A percentile compares a stretch with the other conserved stretches of the same genome.
Conservation (phyloP, 2,113 vertebrate species). For the Rhagologus leucostigma region DNA sequence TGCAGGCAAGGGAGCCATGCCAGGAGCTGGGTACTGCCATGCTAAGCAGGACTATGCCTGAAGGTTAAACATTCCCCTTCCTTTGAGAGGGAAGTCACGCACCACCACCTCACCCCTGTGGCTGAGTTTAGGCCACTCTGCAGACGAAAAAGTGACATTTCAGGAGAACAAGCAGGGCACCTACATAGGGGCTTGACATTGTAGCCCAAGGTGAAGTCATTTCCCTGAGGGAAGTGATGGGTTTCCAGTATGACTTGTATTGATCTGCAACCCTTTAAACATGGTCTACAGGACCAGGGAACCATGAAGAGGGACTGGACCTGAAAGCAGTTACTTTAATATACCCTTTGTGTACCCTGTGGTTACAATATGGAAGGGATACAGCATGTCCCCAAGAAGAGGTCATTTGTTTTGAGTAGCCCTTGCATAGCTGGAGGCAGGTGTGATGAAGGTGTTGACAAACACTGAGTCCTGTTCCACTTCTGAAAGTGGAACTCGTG, state of each 20-base stretch:
- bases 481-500: background rate
- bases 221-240: background rate
- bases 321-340: background rate
- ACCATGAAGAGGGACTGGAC: background rate
- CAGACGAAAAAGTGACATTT: background rate
- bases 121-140: background rate
- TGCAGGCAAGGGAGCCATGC: background rate
- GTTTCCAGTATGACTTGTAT: background rate
- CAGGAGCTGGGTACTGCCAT: fast-evolving
- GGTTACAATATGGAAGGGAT: background rate
- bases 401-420: background rate
- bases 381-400: background rate
- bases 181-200: background rate
- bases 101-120: background rate
- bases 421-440: background rate
- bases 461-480: background rate
- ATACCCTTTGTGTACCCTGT: background rate
- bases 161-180: background rate
- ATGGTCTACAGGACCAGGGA: background rate
- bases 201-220: background rate
- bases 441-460: background rate
- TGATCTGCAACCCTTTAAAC: background rate
- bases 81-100: background rate
- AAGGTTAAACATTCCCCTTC: background rate
- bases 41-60: fast-evolving